Base-by-base conservation (phyloP, 2,113 vertebrate species). In the Rhynchomys soricoides region DNA sequence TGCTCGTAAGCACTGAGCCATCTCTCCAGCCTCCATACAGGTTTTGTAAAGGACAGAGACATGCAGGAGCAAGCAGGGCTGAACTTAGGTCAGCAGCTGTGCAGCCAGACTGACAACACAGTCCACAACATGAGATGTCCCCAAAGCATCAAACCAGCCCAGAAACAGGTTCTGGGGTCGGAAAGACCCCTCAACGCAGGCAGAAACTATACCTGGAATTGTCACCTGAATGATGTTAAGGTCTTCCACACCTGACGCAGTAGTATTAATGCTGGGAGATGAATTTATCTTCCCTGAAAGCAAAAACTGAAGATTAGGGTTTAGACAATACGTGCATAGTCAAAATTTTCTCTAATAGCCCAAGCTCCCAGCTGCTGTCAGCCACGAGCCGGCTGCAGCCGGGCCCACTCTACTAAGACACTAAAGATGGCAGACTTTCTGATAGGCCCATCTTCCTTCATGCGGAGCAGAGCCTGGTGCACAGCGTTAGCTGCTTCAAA, bases 151-250 rank as follows among this genome's bases (percentile, higher is more conserved):
- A 4, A 21, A 8, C 15, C 77, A 37, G 75, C 19, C 77, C 77
- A 52, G 26, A 78, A 8, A n/a, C 55, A 37, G 83, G 17, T 5
- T 37, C 22, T 29, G 9, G 57, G 89, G 55, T 52, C 24, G 0
- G 0, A 6, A 57, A 81, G 22, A 12, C 66, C 0, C 1, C 37
- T 31, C 4, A 21, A 70, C 1, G n/a, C 40, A 59, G 40, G 6
- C 68, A 66, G 21, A 21, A 89, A 62, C 0, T 94, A 3, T 95
- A 99, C 99, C 98, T 98, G 98, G 98, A 82, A 99, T 86, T 9
- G 98, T 98, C 52, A 99, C 98, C 97, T 99, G 98, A 86, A 99
- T 98, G 91, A 99, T 98, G 97, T 99, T 98, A 7, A 98, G 97
- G 50, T 99, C 99, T 97, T 98, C 98, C 73, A 97, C 96, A 9